A percentile compares a stretch with the other conserved stretches of the same genome.
These are phyloP conservation scores for Drosophila paramelanica DNA, from an alignment of 2,888 invertebrate species.

Conservation along the genomic window DNA sequence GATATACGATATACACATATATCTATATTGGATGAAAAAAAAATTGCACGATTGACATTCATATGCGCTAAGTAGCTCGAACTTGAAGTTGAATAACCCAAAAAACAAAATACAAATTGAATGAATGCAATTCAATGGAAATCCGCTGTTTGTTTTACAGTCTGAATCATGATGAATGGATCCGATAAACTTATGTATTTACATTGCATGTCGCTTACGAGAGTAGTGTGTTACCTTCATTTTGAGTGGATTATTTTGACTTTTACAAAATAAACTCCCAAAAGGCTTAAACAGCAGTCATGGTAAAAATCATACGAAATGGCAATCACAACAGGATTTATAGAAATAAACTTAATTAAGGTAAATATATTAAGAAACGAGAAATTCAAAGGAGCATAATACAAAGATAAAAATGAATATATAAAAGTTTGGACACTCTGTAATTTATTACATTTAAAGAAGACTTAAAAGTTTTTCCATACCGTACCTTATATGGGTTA, in stretches of 20 bases:
- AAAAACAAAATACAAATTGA: neutral
- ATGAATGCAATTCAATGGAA: conserved; percentile 48
- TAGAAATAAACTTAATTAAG: neutral
- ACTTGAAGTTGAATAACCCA: conserved; percentile 63
- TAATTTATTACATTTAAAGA: neutral
- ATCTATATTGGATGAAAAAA: conserved; percentile 11
- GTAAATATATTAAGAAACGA: no score
- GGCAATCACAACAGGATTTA: conserved; percentile 1
- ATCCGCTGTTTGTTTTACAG: conserved; percentile 23
- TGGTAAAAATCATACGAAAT: conserved; percentile 5
- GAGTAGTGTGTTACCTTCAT: conserved; percentile 19
- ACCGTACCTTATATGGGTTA: neutral
- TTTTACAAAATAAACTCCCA: conserved; percentile 19
- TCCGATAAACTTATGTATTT: conserved; percentile 12
- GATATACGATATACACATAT: conserved; percentile 14
- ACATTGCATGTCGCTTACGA: conserved; percentile 4
- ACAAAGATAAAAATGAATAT: no score
- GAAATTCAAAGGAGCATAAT: no score
- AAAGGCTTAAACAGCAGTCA: conserved; percentile 10
- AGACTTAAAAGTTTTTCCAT: neutral
- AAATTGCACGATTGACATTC: conserved; percentile 46
- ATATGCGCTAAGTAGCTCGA: conserved; percentile 49
- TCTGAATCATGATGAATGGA: conserved; percentile 45
- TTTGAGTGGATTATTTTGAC: conserved; percentile 20
- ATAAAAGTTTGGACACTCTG: no score